phyloP scores from a whole-genome alignment of 2,797 vertebrate species.

The Amphiprion clarkii region DNA sequence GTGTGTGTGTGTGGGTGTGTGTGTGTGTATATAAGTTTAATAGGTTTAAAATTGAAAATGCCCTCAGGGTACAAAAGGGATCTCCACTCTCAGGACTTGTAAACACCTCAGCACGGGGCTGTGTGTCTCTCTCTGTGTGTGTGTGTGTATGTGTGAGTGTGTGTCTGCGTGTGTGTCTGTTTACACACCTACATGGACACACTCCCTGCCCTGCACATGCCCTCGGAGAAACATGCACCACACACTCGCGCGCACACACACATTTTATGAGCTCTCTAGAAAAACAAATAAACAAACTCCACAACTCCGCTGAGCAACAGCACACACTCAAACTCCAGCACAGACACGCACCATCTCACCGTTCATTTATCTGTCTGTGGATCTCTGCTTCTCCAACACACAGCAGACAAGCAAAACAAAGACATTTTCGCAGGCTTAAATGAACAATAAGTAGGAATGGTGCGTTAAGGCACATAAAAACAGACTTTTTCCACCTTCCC shows the following conservation, averaged over 20 bases:
- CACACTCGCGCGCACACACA: conserved; percentile 13
- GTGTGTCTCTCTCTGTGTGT: conserved; percentile 5
- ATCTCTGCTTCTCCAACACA: conserved; percentile 9
- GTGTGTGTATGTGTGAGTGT: background rate
- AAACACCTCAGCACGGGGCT: conserved; percentile 63
- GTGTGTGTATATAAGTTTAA: conserved; percentile 31
- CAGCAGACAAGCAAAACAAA: background rate
- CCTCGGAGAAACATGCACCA: conserved; percentile 47
- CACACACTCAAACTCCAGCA: conserved; percentile 31
- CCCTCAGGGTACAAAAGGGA: conserved; percentile 54
- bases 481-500: conserved; percentile 5
- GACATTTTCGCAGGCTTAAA: background rate
- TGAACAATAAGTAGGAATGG: conserved; percentile 4
- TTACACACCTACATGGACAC: conserved; percentile 65
- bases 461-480: background rate
- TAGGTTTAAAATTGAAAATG: conserved; percentile 46
- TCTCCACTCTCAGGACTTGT: conserved; percentile 57
- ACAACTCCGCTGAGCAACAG: conserved; percentile 31
- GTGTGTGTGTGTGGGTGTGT: background rate
- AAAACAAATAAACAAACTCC: conserved; percentile 73
- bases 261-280: conserved; percentile 57
- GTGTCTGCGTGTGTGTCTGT: conserved; percentile 37
- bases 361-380: conserved; percentile 32
- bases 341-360: conserved; percentile 39
- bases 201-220: conserved; percentile 61